These are phyloP conservation scores for Mya arenaria DNA, from an alignment of 1,140 invertebrate genomes.

Conservation along the genomic window DNA sequence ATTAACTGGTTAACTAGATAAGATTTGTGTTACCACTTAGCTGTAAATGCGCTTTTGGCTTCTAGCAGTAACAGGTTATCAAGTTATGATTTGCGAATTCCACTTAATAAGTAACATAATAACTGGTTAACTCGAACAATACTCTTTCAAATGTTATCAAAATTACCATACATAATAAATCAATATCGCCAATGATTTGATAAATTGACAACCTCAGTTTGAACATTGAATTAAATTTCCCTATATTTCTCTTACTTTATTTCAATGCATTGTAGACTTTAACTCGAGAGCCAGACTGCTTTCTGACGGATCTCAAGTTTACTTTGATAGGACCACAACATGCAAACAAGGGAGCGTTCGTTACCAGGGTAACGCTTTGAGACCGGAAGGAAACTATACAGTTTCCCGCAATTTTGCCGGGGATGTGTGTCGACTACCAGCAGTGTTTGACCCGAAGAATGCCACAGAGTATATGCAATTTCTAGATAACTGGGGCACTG, in stretches of 20 bases:
- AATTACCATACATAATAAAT: too few relatives aligned
- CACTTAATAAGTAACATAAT: too few relatives aligned
- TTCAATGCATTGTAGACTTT: not conserved
- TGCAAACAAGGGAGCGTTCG: not conserved
- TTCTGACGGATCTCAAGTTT: not conserved
- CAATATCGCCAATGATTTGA: too few relatives aligned
- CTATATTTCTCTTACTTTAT: not conserved
- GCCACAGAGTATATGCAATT: not conserved
- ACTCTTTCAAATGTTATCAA: too few relatives aligned
- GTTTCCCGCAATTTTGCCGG: constrained; percentile 26
- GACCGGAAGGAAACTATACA: constrained; percentile 4
- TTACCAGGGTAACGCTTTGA: not conserved
- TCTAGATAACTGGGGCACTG: constrained; percentile 31
- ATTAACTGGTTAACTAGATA: too few relatives aligned
- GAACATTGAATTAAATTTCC: not conserved
- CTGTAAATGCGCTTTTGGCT: too few relatives aligned
- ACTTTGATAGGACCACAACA: not conserved
- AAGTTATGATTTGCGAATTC: too few relatives aligned
- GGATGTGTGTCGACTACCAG: constrained; percentile 1
- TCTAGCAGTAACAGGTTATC: too few relatives aligned
- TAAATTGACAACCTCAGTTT: too few relatives aligned
- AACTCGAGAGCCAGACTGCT: not conserved
- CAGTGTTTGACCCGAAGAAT: not conserved
- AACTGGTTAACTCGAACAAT: too few relatives aligned
- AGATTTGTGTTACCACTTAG: too few relatives aligned